A percentile compares a stretch with the other conserved stretches of the same genome.
Conservation (phyloP, 1,140 invertebrate species). For the Diachasmimorpha longicaudata region DNA sequence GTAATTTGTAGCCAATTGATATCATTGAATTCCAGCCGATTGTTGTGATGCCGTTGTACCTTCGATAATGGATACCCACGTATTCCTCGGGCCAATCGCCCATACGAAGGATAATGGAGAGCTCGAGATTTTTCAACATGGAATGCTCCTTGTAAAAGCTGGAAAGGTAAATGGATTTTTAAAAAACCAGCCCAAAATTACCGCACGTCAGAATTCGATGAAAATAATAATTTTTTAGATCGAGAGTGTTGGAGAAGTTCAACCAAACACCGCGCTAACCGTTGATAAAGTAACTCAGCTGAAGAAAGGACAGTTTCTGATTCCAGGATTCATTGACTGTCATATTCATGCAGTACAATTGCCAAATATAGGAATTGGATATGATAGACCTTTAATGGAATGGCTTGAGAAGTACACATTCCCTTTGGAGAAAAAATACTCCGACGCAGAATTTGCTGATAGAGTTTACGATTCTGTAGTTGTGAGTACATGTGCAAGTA, state of each 20-base stretch:
- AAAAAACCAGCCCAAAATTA: slow-evolving; percentile 9
- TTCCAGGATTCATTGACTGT: slow-evolving; percentile 88
- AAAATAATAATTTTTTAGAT: slow-evolving; percentile 35
- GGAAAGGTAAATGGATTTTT: slow-evolving; percentile 53
- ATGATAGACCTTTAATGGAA: slow-evolving; percentile 79
- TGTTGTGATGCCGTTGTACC: neutral
- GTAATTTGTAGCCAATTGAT: neutral
- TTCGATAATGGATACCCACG: slow-evolving; percentile 35
- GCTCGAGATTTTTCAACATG: slow-evolving; percentile 54
- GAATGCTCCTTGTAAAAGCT: slow-evolving; percentile 57
- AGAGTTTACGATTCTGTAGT: slow-evolving; percentile 79
- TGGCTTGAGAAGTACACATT: slow-evolving; percentile 91
- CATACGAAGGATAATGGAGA: slow-evolving; percentile 41
- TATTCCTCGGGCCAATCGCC: slow-evolving; percentile 52
- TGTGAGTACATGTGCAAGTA: slow-evolving; percentile 64
- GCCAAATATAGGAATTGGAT: slow-evolving; percentile 81
- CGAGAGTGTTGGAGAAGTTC: slow-evolving; percentile 29
- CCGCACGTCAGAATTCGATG: slow-evolving; percentile 11
- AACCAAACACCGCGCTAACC: slow-evolving; percentile 31
- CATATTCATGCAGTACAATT: slow-evolving; percentile 91
- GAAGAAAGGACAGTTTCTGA: slow-evolving; percentile 72
- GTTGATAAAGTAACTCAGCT: slow-evolving; percentile 55
- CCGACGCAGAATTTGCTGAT: slow-evolving; percentile 72
- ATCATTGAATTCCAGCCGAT: neutral
- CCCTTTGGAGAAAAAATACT: slow-evolving; percentile 79